Evolutionary conservation across 2,113 vertebrate genomes (phyloP).

Genomic region (Xiphophorus maculatus): DNA sequence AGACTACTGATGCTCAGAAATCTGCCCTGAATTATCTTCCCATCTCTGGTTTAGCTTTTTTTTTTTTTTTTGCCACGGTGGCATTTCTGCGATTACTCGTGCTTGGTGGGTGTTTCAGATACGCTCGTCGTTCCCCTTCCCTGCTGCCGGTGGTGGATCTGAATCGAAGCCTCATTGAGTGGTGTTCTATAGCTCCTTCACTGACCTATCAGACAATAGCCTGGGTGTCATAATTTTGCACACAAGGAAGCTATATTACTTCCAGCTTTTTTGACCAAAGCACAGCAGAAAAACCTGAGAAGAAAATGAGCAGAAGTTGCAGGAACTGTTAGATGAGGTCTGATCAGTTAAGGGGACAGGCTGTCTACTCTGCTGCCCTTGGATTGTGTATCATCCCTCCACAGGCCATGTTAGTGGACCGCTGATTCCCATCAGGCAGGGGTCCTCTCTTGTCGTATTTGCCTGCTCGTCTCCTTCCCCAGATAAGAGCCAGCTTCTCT

Average conservation of each 20-base stretch:
- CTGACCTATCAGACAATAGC: conserved; percentile 63
- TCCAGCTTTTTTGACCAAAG: conserved; percentile 10
- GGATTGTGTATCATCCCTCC: conserved; percentile 57
- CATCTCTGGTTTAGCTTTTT: conserved; percentile 74
- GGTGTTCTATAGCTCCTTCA: conserved; percentile 76
- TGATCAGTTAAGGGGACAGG: conserved; percentile 47
- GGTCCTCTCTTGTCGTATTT: conserved; percentile 55
- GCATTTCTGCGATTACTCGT: conserved; percentile 74
- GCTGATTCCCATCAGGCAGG: conserved; percentile 72
- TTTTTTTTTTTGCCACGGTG: conserved; percentile 74
- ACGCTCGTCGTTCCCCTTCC: conserved; percentile 36
- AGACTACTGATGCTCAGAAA: conserved; percentile 66
- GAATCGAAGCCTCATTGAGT: conserved; percentile 79
- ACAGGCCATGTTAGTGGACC: conserved; percentile 53
- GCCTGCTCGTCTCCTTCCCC: conserved; percentile 56
- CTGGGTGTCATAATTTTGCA: conserved; percentile 45
- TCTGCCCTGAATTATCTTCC: conserved; percentile 73
- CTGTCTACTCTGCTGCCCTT: conserved; percentile 57
- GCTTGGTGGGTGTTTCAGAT: conserved; percentile 63
- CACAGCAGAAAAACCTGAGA: conserved; percentile 11
- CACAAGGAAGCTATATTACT: conserved; percentile 17
- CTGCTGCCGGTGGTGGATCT: conserved; percentile 52
- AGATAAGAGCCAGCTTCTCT: conserved; percentile 71
- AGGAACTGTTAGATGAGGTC: conserved; percentile 32
- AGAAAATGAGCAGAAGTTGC: conserved; percentile 24